Conservation (phyloP, 2,888 invertebrate species). For the Brachycybe producta region DNA sequence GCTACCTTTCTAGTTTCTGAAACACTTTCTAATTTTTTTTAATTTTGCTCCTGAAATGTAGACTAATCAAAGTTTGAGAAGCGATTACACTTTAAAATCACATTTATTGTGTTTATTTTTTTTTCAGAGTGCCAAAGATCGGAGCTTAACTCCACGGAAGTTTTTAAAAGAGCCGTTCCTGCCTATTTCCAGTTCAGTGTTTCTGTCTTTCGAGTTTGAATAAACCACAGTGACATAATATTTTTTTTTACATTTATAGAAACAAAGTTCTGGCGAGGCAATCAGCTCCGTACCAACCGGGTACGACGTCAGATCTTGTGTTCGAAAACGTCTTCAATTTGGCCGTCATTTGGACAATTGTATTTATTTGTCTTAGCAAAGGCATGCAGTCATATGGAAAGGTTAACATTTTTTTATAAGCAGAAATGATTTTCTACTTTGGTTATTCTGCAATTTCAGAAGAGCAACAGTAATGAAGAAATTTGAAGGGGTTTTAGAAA, state of each 20-base stretch:
- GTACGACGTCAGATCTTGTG: conserved; percentile 24
- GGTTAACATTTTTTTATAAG: conserved; percentile 26
- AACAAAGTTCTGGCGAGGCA: conserved; percentile 9
- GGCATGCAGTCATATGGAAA: conserved; percentile 72
- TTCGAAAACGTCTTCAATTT: conserved; percentile 82
- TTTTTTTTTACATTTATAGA: neutral
- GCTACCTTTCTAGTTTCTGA: too few relatives aligned
- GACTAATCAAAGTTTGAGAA: too few relatives aligned
- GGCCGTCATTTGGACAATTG: conserved; percentile 78
- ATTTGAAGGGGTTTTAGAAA: too few relatives aligned
- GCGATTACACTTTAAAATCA: too few relatives aligned
- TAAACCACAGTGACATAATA: neutral
- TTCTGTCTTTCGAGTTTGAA: neutral
- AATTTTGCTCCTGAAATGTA: too few relatives aligned
- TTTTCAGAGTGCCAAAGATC: conserved; percentile 1
- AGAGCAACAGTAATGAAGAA: too few relatives aligned
- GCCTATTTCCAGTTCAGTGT: conserved; percentile 45
- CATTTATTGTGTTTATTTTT: too few relatives aligned
- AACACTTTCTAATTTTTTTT: too few relatives aligned
- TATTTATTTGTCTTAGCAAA: conserved; percentile 75
- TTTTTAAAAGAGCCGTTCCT: conserved; percentile 46
- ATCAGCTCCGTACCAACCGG: neutral
- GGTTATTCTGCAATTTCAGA: too few relatives aligned
- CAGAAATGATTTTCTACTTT: too few relatives aligned
- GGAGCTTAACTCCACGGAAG: neutral